Evolutionary conservation across 2,113 vertebrate species (phyloP).

Genomic region (Poicephalus gulielmi): DNA sequence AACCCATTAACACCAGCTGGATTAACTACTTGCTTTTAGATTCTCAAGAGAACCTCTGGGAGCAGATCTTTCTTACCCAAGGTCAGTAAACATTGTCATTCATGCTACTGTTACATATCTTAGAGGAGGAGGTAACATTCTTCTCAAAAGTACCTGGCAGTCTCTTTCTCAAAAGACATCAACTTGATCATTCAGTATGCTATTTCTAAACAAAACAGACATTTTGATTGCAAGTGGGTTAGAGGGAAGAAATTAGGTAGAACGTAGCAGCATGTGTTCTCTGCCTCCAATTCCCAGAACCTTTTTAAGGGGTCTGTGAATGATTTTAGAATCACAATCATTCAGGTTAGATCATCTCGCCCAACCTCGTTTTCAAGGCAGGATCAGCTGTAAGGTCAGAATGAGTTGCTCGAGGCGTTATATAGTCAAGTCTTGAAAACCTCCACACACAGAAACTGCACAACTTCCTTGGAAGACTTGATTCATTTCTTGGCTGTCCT

Average conservation of each 20-base stretch:
- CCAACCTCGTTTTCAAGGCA: background rate
- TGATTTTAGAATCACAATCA: background rate
- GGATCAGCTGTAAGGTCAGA: background rate
- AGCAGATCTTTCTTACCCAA: conserved; percentile 35
- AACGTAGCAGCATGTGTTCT: background rate
- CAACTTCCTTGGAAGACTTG: background rate
- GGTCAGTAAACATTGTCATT: conserved; percentile 24
- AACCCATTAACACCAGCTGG: conserved; percentile 4
- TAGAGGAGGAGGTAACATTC: background rate
- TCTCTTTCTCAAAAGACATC: conserved; percentile 24
- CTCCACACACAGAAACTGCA: background rate
- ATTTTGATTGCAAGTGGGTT: background rate
- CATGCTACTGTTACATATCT: conserved; percentile 4
- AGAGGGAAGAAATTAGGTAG: background rate
- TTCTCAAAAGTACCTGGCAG: background rate
- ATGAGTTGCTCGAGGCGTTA: background rate
- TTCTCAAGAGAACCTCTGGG: background rate
- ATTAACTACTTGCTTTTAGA: conserved; percentile 28
- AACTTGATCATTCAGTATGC: conserved; percentile 1
- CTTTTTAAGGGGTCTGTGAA: background rate
- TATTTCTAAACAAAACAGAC: conserved; percentile 39
- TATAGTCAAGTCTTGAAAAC: background rate
- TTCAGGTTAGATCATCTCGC: background rate
- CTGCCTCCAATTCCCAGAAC: background rate
- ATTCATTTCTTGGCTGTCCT: background rate